phyloP scores from a whole-genome alignment of 2,888 invertebrate species.

The Poecilobothrus nobilitatus region DNA sequence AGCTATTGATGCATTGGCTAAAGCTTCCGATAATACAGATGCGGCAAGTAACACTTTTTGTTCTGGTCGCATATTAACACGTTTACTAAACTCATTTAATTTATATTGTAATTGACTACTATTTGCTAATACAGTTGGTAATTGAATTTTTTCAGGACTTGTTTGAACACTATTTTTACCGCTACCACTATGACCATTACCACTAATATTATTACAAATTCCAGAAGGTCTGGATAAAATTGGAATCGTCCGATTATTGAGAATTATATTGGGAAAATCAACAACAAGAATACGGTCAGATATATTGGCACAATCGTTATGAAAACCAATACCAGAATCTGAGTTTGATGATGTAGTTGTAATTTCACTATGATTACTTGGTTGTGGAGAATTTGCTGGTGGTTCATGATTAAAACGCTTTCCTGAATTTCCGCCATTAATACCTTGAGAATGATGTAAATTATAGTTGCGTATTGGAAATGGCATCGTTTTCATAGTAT shows the following conservation, averaged over 20 bases:
- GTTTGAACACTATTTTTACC: not conserved
- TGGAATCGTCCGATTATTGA: conserved; percentile 23
- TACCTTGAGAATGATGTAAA: conserved; percentile 25
- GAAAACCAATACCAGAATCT: conserved; percentile 90
- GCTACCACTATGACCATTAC: conserved; percentile 20
- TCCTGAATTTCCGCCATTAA: conserved; percentile 23
- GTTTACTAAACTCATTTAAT: conserved; percentile 3
- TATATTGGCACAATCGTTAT: conserved; percentile 77
- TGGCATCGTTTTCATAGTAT: conserved; percentile 51
- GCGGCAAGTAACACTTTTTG: not conserved
- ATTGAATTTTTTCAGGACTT: not conserved
- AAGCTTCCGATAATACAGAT: not conserved
- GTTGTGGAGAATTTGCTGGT: conserved; percentile 70
- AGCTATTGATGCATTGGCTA: conserved; percentile 22
- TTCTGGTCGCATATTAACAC: not conserved
- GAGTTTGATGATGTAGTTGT: conserved; percentile 84
- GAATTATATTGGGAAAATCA: conserved; percentile 53
- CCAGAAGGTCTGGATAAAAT: conserved; percentile 31
- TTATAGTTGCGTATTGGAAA: conserved; percentile 33
- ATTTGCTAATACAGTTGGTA: not conserved
- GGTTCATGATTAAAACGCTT: conserved; percentile 27
- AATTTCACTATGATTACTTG: conserved; percentile 71
- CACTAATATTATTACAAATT: conserved; percentile 32
- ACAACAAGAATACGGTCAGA: conserved; percentile 72
- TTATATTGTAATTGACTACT: not conserved